Evolutionary conservation across 1,140 invertebrate species (phyloP).

Genomic region (Drosophila paulistorum): DNA sequence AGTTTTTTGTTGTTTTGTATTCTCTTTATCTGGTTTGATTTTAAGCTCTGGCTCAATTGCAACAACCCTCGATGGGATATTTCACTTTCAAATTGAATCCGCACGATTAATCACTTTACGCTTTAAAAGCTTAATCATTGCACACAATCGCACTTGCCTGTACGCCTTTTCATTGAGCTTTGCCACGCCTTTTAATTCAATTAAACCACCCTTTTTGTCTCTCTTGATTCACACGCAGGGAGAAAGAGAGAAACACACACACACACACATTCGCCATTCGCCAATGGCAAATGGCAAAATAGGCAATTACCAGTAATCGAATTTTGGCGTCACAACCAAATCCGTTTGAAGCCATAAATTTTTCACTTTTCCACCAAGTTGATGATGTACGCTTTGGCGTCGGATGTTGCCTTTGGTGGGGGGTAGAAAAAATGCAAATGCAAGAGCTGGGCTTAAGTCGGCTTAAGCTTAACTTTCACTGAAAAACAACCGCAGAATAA

Average conservation of each 20-base stretch:
- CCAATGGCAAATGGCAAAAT: constrained; percentile 40
- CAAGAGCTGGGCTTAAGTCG: constrained; percentile 55
- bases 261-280: background rate
- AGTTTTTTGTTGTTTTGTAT: background rate
- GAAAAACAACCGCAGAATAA: constrained; percentile 59
- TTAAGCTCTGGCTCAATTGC: background rate
- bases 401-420: background rate
- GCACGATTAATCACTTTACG: constrained; percentile 61
- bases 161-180: constrained; percentile 58
- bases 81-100: constrained; percentile 18
- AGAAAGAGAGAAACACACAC: background rate
- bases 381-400: background rate
- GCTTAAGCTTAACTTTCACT: constrained; percentile 74
- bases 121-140: constrained; percentile 62
- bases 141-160: constrained; percentile 22
- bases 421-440: constrained; percentile 62
- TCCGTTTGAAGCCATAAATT: constrained; percentile 78
- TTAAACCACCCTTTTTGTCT: constrained; percentile 66
- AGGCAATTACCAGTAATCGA: constrained; percentile 76
- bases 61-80: constrained; percentile 2
- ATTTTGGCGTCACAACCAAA: constrained; percentile 55
- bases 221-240: constrained; percentile 6
- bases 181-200: constrained; percentile 71
- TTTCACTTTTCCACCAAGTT: constrained; percentile 23
- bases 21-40: background rate